phyloP scores from a whole-genome alignment of 2,113 vertebrate species.

The Myiozetetes cayanensis region DNA sequence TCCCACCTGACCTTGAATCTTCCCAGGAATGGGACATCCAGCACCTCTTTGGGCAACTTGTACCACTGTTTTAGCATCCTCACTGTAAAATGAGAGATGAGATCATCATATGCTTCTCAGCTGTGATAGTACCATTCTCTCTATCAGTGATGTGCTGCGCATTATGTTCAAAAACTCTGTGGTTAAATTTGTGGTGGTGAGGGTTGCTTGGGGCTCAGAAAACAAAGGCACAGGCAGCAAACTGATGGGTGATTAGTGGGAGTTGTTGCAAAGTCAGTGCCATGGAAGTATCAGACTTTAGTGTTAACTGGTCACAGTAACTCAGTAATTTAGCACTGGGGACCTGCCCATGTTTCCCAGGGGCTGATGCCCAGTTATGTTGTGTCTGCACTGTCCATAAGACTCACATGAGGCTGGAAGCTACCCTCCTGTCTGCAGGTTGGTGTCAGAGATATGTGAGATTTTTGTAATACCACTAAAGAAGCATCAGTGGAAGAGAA shows the following conservation, averaged over 20 bases:
- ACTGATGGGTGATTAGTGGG: neutral
- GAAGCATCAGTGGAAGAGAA: neutral
- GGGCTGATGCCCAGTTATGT: neutral
- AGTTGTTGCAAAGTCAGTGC: neutral
- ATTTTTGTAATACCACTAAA: rapidly evolving
- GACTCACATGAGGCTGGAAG: neutral
- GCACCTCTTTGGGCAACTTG: neutral
- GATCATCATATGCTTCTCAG: neutral
- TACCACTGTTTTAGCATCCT: neutral
- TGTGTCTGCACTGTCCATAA: rapidly evolving
- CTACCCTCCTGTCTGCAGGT: neutral
- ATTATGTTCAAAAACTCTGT: rapidly evolving
- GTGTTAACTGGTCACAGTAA: neutral
- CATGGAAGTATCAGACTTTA: no score
- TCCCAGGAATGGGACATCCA: neutral
- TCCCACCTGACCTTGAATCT: neutral
- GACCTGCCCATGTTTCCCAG: rapidly evolving
- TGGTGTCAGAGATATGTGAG: neutral
- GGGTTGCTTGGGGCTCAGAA: neutral
- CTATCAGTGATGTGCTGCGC: neutral
- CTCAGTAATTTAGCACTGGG: neutral
- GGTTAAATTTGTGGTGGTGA: neutral
- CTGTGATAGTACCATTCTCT: neutral
- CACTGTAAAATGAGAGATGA: neutral
- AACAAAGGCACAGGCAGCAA: neutral